Conservation (phyloP, 2,888 invertebrate genomes). For the Scaptomyza flava region DNA sequence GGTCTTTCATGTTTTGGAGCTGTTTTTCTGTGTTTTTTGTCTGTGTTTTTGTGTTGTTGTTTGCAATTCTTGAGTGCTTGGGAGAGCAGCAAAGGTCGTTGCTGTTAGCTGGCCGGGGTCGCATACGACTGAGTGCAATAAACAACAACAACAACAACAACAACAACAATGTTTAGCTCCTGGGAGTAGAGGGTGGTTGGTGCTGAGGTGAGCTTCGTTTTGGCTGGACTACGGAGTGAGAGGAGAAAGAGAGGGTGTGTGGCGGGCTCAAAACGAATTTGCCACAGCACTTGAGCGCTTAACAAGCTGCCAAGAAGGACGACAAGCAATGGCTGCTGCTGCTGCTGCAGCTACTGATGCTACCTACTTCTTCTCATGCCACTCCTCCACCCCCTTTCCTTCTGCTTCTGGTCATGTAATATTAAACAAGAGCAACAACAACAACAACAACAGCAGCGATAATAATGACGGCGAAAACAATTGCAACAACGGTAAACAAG, state of each 20-base stretch:
- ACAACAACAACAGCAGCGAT: slow-evolving; percentile 57
- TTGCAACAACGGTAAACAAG: slow-evolving; percentile 80
- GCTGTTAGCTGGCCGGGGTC: slow-evolving; percentile 32
- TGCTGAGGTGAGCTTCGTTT: slow-evolving; percentile 9
- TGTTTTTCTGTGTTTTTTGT: not conserved
- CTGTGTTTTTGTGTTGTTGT: slow-evolving; percentile 23
- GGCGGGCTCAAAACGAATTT: slow-evolving; percentile 78
- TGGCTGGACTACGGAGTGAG: slow-evolving; percentile 39
- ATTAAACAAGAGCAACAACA: slow-evolving; percentile 36
- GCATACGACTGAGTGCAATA: slow-evolving; percentile 65
- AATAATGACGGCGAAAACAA: slow-evolving; percentile 77
- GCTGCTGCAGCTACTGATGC: not conserved
- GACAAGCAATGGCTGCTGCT: slow-evolving; percentile 15
- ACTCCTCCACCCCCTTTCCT: not conserved
- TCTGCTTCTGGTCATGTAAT: slow-evolving; percentile 59
- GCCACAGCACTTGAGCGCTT: slow-evolving; percentile 80
- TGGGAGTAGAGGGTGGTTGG: not conserved
- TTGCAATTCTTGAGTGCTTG: slow-evolving; percentile 44
- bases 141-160: slow-evolving; percentile 56
- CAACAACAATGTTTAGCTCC: slow-evolving; percentile 23
- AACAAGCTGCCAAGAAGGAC: slow-evolving; percentile 67
- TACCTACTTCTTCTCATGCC: not conserved
- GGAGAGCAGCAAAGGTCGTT: slow-evolving; percentile 53
- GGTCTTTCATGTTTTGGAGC: slow-evolving; percentile 8
- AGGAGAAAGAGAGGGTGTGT: slow-evolving; percentile 37